These are phyloP conservation scores for Mamestra configurata DNA, from an alignment of 1,140 invertebrate genomes.

Conservation along the genomic window DNA sequence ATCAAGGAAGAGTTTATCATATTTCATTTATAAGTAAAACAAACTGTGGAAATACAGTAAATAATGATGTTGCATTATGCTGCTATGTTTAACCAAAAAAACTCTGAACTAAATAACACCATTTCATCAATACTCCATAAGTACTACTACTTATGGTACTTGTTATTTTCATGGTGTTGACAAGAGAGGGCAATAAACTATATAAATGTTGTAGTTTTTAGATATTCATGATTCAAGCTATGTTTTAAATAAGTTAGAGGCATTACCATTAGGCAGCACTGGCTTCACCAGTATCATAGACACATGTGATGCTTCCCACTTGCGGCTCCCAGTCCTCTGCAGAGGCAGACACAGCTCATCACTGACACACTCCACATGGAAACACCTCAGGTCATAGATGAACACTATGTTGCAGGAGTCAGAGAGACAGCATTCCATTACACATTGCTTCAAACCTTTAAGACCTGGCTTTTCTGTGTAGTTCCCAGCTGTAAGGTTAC, in stretches of 20 bases:
- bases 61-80: no score
- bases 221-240: background rate
- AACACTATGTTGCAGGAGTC: slow-evolving; percentile 93
- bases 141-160: no score
- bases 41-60: background rate
- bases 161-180: background rate
- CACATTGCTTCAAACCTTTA: slow-evolving; percentile 90
- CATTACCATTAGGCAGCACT: slow-evolving; percentile 75
- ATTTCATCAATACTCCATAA: no score
- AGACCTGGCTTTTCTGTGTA: slow-evolving; percentile 89
- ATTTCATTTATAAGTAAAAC: background rate
- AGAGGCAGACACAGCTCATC: slow-evolving; percentile 92
- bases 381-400: slow-evolving; percentile 92
- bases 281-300: slow-evolving; percentile 94
- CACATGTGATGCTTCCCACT: slow-evolving; percentile 88
- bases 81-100: no score
- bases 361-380: slow-evolving; percentile 91
- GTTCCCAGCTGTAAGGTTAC: slow-evolving; percentile 89
- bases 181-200: background rate
- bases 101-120: no score
- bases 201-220: background rate
- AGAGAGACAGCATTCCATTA: slow-evolving; percentile 91
- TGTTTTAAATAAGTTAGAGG: slow-evolving; percentile 21
- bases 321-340: slow-evolving; percentile 87
- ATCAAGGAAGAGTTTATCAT: background rate